Evolutionary conservation across 2,797 vertebrate genomes (phyloP).

Genomic region (Brotula barbata): DNA sequence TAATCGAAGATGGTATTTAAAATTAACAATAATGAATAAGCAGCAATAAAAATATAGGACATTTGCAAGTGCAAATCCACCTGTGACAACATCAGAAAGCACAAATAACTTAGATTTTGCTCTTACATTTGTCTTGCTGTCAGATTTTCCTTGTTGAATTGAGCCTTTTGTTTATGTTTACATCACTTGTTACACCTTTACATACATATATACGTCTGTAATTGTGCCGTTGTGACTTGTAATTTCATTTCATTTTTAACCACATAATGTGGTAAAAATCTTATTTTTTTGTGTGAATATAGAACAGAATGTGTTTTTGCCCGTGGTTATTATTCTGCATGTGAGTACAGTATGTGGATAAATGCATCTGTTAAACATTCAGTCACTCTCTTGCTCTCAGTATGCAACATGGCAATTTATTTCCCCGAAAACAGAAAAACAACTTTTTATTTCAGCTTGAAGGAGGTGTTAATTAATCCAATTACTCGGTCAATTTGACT

Average conservation of each 20-base stretch:
- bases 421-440: no score
- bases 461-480: slow-evolving; percentile 47
- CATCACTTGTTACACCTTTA: no score
- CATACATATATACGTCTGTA: not conserved
- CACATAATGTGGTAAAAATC: slow-evolving; percentile 9
- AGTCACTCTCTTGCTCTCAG: not conserved
- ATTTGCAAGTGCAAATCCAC: no score
- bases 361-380: slow-evolving; percentile 11
- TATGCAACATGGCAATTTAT: not conserved
- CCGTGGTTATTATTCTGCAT: not conserved
- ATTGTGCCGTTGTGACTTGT: not conserved
- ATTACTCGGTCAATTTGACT: slow-evolving; percentile 58
- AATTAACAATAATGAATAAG: no score
- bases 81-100: no score
- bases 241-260: not conserved
- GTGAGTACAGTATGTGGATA: slow-evolving; percentile 15
- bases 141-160: no score
- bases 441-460: slow-evolving; percentile 15
- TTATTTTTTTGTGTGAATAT: not conserved
- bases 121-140: no score
- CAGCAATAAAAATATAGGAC: no score
- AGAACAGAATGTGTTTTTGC: slow-evolving; percentile 4
- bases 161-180: no score
- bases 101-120: no score
- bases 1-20: no score